Percentiles rank a stretch among this genome's conserved stretches.
These are phyloP conservation scores for Tillus elongatus DNA, from an alignment of 2,888 invertebrate genomes.

Conservation along the genomic window DNA sequence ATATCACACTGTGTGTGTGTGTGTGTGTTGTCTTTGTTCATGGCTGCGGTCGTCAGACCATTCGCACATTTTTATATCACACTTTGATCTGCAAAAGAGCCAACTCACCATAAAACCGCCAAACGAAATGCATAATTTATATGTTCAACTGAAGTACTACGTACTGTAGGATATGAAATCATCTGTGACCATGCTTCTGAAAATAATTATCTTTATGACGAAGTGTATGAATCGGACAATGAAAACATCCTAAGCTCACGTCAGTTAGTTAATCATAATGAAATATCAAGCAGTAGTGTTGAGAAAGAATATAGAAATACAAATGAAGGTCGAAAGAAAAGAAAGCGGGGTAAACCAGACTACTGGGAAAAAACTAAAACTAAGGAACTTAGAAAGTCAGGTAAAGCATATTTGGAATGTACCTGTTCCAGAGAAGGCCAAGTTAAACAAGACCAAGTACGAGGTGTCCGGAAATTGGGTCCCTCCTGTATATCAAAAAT, in stretches of 20 bases:
- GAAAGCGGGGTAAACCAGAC: neutral
- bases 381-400: neutral
- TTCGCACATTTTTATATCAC: too few species aligned
- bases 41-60: too few species aligned
- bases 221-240: neutral
- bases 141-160: too few species aligned
- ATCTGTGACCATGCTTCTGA: too few species aligned
- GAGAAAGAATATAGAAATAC: neutral
- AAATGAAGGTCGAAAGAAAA: conserved; percentile 3
- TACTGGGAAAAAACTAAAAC: neutral
- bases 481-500: neutral
- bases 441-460: neutral
- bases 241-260: neutral
- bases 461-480: conserved; percentile 1
- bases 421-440: neutral
- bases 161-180: too few species aligned
- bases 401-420: neutral
- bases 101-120: too few species aligned
- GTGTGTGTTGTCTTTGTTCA: too few species aligned
- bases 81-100: too few species aligned
- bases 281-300: neutral
- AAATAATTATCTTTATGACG: too few species aligned
- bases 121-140: too few species aligned
- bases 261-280: neutral
- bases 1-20: too few species aligned